phyloP scores from a whole-genome alignment of 2,888 invertebrate genomes.

The Podotricha telesiphe region DNA sequence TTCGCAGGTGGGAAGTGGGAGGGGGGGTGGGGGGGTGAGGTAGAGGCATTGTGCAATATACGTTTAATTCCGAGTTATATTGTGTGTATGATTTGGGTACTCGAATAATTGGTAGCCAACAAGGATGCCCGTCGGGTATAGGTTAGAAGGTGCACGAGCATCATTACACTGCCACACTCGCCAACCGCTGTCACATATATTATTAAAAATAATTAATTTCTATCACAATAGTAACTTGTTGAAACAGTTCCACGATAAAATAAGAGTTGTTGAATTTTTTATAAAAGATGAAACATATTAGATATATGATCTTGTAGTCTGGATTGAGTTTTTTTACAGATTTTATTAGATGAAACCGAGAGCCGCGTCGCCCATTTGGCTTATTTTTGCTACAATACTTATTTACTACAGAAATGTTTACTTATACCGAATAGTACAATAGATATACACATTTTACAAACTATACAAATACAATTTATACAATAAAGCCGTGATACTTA shows the following conservation, averaged over 20 bases:
- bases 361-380: constrained; percentile 67
- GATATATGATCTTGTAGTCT: constrained; percentile 83
- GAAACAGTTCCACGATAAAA: constrained; percentile 79
- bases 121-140: constrained; percentile 60
- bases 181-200: constrained; percentile 76
- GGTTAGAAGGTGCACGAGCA: constrained; percentile 46
- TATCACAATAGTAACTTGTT: constrained; percentile 81
- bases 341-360: constrained; percentile 72
- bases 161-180: constrained; percentile 77
- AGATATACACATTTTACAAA: constrained; percentile 67
- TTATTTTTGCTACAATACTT: constrained; percentile 79
- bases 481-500: constrained; percentile 73
- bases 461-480: constrained; percentile 74
- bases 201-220: constrained; percentile 64
- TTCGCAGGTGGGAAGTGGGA: constrained; percentile 53
- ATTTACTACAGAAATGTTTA: constrained; percentile 72
- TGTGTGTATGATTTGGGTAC: constrained; percentile 54
- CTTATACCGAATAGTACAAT: constrained; percentile 70
- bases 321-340: constrained; percentile 81
- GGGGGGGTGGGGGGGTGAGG: constrained; percentile 54
- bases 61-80: constrained; percentile 64
- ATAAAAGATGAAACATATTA: constrained; percentile 81
- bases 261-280: constrained; percentile 83
- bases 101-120: constrained; percentile 82
- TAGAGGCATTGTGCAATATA: constrained; percentile 78